Evolutionary conservation across 2,113 vertebrate genomes (phyloP).

Genomic region (Lynx canadensis): DNA sequence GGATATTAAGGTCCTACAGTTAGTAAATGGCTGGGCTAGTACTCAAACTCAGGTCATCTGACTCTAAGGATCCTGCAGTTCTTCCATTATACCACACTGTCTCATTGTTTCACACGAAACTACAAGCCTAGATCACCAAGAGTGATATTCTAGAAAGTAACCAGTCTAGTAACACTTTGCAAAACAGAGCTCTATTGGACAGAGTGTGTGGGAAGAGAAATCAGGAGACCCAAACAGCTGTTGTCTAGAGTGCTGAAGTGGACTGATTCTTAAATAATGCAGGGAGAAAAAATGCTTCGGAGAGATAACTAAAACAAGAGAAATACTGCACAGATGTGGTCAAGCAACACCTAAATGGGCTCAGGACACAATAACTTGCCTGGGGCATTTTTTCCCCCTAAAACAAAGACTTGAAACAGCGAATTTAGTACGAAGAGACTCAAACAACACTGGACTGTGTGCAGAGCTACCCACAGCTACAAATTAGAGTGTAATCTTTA

Average conservation of each 20-base stretch:
- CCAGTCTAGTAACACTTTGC: slow-evolving; percentile 10
- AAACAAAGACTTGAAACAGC: slow-evolving; percentile 45
- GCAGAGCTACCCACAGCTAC: slow-evolving; percentile 13
- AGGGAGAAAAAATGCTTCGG: not conserved
- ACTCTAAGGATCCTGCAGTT: not conserved
- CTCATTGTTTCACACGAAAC: slow-evolving; percentile 40
- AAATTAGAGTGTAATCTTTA: slow-evolving; percentile 51
- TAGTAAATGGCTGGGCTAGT: slow-evolving; percentile 16
- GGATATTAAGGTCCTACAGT: not conserved
- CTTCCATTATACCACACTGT: slow-evolving; percentile 32
- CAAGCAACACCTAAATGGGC: not conserved
- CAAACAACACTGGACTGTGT: not conserved
- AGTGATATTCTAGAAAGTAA: slow-evolving; percentile 49
- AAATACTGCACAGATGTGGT: not conserved
- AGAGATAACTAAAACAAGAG: not conserved
- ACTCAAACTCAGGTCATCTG: not conserved
- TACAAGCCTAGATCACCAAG: slow-evolving; percentile 25
- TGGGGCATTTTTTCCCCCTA: not conserved
- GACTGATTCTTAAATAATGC: slow-evolving; percentile 50
- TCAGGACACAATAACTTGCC: not conserved
- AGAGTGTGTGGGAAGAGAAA: not conserved
- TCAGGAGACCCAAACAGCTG: not conserved
- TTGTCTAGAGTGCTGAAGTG: not conserved
- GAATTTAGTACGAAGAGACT: slow-evolving; percentile 40
- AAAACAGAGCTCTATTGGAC: not conserved